Conservation (phyloP, 2,888 invertebrate species). For the Isoperla grammatica region DNA sequence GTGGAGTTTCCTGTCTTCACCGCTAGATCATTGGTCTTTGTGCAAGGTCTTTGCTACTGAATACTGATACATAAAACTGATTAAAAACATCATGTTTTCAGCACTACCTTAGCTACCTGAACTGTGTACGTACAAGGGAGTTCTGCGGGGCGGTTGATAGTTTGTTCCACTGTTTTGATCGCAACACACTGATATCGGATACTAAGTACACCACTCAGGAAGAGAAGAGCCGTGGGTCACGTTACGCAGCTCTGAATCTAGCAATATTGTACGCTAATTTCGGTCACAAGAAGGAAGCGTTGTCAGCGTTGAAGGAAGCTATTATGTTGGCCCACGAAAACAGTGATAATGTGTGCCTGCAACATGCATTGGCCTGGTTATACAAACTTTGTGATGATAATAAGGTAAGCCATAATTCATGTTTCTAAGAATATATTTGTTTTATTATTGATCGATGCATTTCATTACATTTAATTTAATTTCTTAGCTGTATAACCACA, state of each 20-base stretch:
- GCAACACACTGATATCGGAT: constrained; percentile 47
- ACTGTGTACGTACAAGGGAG: constrained; percentile 80
- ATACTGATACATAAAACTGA: too few relatives aligned
- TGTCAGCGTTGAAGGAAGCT: constrained; percentile 79
- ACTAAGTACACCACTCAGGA: constrained; percentile 43
- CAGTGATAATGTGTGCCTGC: constrained; percentile 78
- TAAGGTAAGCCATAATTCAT: constrained; percentile 38
- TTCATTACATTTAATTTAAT: not conserved
- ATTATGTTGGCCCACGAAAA: constrained; percentile 83
- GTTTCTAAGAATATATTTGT: not conserved
- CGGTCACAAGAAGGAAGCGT: constrained; percentile 72
- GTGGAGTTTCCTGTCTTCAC: too few relatives aligned
- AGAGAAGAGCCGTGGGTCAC: constrained; percentile 55
- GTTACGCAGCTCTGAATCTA: constrained; percentile 87
- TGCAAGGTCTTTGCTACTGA: too few relatives aligned
- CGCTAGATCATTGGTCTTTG: too few relatives aligned
- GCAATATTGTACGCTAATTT: constrained; percentile 85
- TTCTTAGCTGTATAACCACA: too few relatives aligned
- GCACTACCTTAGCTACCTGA: constrained; percentile 89
- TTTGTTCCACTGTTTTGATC: constrained; percentile 76
- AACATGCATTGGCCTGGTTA: constrained; percentile 81
- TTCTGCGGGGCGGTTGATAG: constrained; percentile 78
- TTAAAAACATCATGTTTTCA: constrained; percentile 45
- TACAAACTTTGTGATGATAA: constrained; percentile 51
- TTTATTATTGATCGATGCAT: not conserved